These are phyloP conservation scores for Limonius californicus DNA, from an alignment of 1,140 invertebrate species.

Conservation along the genomic window DNA sequence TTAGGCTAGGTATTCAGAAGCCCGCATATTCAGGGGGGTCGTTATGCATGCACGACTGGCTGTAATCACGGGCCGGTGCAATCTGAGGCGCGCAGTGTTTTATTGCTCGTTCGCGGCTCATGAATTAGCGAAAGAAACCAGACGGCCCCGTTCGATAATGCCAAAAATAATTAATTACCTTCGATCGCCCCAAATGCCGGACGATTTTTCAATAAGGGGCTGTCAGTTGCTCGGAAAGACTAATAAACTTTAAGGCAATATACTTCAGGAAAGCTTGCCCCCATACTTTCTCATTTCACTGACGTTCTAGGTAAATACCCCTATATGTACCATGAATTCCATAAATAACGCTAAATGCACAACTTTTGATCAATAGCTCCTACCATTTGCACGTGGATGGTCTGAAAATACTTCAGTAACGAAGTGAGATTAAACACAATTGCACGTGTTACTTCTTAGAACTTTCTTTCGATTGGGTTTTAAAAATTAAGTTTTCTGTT, in stretches of 20 bases:
- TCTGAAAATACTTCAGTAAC: too few relatives aligned
- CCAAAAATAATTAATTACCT: constrained; percentile 50
- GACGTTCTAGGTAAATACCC: constrained; percentile 1
- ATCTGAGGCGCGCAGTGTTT: constrained; percentile 29
- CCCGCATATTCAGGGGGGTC: constrained; percentile 17
- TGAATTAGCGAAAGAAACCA: constrained; percentile 47
- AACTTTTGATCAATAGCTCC: neutral
- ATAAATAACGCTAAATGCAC: neutral
- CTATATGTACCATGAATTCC: neutral
- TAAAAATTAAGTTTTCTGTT: too few relatives aligned
- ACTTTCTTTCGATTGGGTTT: too few relatives aligned
- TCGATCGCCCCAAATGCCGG: constrained; percentile 37
- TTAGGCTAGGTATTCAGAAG: constrained; percentile 10
- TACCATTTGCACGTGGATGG: too few relatives aligned
- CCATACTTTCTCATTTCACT: neutral
- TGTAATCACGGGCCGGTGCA: constrained; percentile 20
- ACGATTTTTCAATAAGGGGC: constrained; percentile 46
- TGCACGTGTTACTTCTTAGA: too few relatives aligned
- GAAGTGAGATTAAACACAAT: too few relatives aligned
- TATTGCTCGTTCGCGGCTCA: constrained; percentile 45
- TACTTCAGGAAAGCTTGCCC: constrained; percentile 8
- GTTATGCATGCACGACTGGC: constrained; percentile 22
- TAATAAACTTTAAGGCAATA: constrained; percentile 42
- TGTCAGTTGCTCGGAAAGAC: constrained; percentile 42
- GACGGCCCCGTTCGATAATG: constrained; percentile 45